Conservation (phyloP, 2,113 vertebrate genomes). For the Lasiurus cinereus region DNA sequence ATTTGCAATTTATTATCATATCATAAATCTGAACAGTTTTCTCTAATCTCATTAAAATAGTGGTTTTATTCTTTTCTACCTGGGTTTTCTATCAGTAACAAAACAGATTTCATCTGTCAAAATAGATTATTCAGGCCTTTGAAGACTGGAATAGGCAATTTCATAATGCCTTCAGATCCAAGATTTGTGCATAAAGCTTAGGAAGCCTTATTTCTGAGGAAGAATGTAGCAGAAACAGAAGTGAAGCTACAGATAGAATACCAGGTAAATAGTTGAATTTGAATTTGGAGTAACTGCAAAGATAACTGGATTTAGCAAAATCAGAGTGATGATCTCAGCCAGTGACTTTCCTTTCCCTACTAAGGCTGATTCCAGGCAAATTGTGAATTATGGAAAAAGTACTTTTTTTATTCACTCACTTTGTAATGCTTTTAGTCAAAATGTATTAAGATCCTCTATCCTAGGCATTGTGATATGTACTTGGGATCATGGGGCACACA, state of each 20-base stretch:
- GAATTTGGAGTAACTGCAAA: neutral
- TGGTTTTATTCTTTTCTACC: slow-evolving; percentile 70
- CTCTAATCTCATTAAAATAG: slow-evolving; percentile 68
- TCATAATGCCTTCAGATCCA: slow-evolving; percentile 40
- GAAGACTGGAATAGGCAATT: slow-evolving; percentile 37
- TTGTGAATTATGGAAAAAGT: neutral
- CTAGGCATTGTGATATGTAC: neutral
- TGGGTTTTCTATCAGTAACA: slow-evolving; percentile 62
- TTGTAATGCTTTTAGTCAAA: neutral
- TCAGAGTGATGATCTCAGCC: neutral
- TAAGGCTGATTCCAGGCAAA: neutral
- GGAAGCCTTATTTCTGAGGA: neutral
- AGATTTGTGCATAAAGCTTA: neutral
- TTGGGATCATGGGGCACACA: neutral
- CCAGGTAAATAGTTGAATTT: neutral
- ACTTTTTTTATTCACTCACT: neutral
- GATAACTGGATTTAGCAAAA: neutral
- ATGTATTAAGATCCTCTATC: neutral
- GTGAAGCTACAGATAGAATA: neutral
- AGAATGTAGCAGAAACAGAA: neutral
- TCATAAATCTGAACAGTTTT: slow-evolving; percentile 53
- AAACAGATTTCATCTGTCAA: slow-evolving; percentile 72
- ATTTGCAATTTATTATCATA: slow-evolving; percentile 64
- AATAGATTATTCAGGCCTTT: slow-evolving; percentile 55
- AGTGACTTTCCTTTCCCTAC: neutral